Base-by-base conservation (phyloP, 1,140 invertebrate species). In the Brachionus rotundiformis region DNA sequence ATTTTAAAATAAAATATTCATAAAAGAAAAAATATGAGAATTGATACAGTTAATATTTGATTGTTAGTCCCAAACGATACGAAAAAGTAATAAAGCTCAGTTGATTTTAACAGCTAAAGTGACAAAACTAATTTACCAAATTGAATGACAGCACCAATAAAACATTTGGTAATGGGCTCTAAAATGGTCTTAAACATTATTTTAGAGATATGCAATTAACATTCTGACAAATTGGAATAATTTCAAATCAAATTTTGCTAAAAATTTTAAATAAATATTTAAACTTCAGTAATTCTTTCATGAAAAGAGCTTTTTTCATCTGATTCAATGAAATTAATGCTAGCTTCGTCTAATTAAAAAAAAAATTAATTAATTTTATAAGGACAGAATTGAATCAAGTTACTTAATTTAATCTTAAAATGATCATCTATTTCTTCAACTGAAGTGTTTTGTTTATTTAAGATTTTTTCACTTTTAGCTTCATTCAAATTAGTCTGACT, bases 271-370 rank as follows among this genome's bases (percentile, higher is more conserved):
- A 0, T 7, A 8, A 54, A 19, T 54, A 54, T 23, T 25, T 79
- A 79, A 41, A 79, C 76, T 41, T 79, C 76, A 10, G 76, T 79
- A 19, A 79, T 79, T 79, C 76, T 8, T 39, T 79, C 76, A 1
- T 54, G 31, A 63, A 79, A 79, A 10, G 47, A 59, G 23, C 54
- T 49, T 59, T 79, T 41, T 23, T 79, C 59, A 33, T 79, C 47
- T 11, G 39, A 73, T 44, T 73, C 68, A n/a, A 41, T 41, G 23
- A 25, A 44, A 25, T 25, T 44, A 13, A 73, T 44, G 13, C 44
- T 44, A 44, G 13, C 44, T 25, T 73, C 68, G 8, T 73, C 39
- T 44, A 19, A 36, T 44, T 0, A 44, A 73, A 25, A 44, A 29
- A 44, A 73, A 44, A 11, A 25, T 44, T 13, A n/a, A 27, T 19